A percentile compares a stretch with the other conserved stretches of the same genome.
Conservation (phyloP, 2,888 invertebrate genomes). For the Aquatica leii region DNA sequence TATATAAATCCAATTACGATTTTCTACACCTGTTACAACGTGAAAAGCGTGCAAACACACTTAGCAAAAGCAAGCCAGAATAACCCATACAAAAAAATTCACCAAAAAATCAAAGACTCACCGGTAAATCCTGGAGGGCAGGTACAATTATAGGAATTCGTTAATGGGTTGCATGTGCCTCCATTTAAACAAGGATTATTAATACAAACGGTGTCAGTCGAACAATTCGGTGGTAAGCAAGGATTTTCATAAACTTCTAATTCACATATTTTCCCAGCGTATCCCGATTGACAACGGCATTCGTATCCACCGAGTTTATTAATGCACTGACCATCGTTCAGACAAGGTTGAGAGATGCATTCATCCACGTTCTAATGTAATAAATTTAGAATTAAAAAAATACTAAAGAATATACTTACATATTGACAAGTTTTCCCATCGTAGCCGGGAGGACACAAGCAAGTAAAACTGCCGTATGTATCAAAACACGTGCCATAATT, state of each 20-base stretch:
- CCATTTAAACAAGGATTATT: conserved; percentile 79
- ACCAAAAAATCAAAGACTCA: conserved; percentile 51
- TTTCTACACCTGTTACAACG: no score
- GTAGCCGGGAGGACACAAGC: conserved; percentile 81
- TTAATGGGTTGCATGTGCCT: conserved; percentile 70
- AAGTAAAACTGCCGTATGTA: conserved; percentile 81
- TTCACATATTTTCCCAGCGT: conserved; percentile 65
- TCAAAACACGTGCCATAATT: conserved; percentile 83
- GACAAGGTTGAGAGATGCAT: conserved; percentile 68
- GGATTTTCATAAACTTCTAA: conserved; percentile 51
- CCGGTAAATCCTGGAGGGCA: conserved; percentile 77
- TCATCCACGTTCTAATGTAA: conserved; percentile 63
- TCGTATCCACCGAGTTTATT: conserved; percentile 67
- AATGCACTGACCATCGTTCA: conserved; percentile 67
- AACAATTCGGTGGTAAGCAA: conserved; percentile 59
- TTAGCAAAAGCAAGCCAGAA: conserved; percentile 35
- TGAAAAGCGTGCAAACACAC: conserved; percentile 30
- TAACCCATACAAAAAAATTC: conserved; percentile 31
- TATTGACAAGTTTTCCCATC: conserved; percentile 81
- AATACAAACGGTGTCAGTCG: conserved; percentile 66
- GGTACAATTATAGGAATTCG: conserved; percentile 71
- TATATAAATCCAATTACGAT: no score
- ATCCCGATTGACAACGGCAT: conserved; percentile 66
- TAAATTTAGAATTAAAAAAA: background rate
- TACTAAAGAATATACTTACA: conserved; percentile 57